phyloP scores from a whole-genome alignment of 2,113 vertebrate species.

The Nycticorax nycticorax region DNA sequence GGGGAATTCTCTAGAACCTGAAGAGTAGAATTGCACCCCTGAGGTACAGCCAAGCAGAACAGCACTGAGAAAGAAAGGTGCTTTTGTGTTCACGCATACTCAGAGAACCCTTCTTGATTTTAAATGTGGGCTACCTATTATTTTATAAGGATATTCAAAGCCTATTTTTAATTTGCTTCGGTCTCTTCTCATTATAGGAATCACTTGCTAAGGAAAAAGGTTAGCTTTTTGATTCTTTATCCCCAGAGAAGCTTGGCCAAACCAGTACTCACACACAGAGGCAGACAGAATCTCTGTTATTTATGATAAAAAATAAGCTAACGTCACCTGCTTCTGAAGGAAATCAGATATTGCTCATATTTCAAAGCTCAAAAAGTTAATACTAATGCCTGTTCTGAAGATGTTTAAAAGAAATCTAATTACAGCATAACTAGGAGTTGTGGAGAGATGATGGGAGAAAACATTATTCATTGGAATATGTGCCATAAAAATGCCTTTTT shows the following conservation, averaged over 20 bases:
- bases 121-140: not conserved
- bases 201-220: not conserved
- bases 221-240: not conserved
- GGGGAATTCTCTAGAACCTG: not conserved
- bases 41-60: not conserved
- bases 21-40: not conserved
- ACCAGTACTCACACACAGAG: not conserved
- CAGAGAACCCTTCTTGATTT: not conserved
- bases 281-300: not conserved
- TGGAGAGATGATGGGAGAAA: not conserved
- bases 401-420: not conserved
- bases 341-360: not conserved
- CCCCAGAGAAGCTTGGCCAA: not conserved
- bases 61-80: not conserved
- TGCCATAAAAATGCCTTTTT: constrained; percentile 2
- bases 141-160: not conserved
- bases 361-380: not conserved
- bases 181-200: not conserved
- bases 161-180: not conserved
- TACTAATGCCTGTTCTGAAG: not conserved
- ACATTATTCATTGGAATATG: not conserved
- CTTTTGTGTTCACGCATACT: not conserved
- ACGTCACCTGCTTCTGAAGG: not conserved
- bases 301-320: not conserved
- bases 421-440: not conserved